Conservation (phyloP, 2,113 vertebrate species). For the Solea solea region DNA sequence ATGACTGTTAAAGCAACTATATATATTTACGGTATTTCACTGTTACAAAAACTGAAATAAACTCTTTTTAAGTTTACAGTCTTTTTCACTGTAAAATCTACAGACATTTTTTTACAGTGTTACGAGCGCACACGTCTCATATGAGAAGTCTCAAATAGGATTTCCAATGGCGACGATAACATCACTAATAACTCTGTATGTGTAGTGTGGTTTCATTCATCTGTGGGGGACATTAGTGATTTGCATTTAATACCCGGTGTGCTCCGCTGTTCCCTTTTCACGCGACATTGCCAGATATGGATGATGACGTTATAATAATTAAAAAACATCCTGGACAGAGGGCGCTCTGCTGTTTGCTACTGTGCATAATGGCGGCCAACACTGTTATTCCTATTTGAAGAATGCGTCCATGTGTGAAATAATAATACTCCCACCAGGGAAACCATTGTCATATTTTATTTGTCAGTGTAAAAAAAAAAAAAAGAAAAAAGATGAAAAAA, state of each 20-base stretch:
- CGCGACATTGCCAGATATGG: constrained; percentile 79
- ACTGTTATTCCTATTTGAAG: constrained; percentile 83
- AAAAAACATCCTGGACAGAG: constrained; percentile 83
- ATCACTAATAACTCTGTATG: constrained; percentile 76
- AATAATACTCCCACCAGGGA: constrained; percentile 83
- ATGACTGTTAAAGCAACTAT: too few species aligned
- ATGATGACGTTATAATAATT: constrained; percentile 85
- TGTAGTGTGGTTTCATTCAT: constrained; percentile 75
- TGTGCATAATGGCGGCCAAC: constrained; percentile 75
- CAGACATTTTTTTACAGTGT: too few species aligned
- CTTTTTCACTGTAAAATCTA: too few species aligned
- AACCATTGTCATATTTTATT: constrained; percentile 80
- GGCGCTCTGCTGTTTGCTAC: constrained; percentile 67
- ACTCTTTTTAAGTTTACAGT: too few species aligned
- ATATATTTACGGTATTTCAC: too few species aligned
- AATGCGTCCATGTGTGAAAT: constrained; percentile 82
- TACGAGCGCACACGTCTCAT: constrained; percentile 21
- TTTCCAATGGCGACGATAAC: constrained; percentile 66
- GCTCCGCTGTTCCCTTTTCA: constrained; percentile 73
- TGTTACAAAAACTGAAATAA: too few species aligned
- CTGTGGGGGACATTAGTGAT: constrained; percentile 76
- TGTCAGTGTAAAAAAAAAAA: constrained; percentile 70
- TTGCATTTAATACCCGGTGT: constrained; percentile 77
- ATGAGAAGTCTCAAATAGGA: constrained; percentile 52
- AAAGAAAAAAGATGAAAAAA: constrained; percentile 11